Conservation (phyloP, 2,113 vertebrate species). For the Dolichotis patagonum region DNA sequence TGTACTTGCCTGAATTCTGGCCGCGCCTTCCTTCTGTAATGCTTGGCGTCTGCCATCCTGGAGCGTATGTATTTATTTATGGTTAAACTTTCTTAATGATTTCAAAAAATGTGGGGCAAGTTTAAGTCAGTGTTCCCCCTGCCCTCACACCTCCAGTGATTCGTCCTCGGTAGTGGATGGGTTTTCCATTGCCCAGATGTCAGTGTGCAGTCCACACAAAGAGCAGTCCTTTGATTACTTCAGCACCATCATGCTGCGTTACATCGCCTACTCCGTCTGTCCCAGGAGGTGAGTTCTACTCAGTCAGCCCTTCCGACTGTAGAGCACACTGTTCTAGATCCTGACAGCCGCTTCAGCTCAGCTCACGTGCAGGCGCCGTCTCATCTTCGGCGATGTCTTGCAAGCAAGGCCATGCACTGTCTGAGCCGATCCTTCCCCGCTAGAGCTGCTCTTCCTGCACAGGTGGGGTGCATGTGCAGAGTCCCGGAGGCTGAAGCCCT, state of each 20-base stretch:
- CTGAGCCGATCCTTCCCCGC: background rate
- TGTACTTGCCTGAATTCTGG: background rate
- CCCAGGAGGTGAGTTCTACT: background rate
- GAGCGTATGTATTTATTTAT: background rate
- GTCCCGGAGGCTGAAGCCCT: background rate
- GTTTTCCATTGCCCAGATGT: background rate
- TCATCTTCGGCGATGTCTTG: background rate
- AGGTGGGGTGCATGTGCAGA: rapidly evolving
- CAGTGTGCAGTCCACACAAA: rapidly evolving
- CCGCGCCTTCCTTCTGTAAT: background rate
- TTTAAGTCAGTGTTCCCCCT: background rate
- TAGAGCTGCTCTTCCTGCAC: background rate
- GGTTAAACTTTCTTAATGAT: background rate
- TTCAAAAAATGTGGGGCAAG: background rate
- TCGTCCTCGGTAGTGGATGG: no score
- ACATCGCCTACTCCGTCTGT: rapidly evolving
- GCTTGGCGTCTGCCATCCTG: background rate
- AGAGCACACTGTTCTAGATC: background rate
- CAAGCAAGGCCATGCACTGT: background rate
- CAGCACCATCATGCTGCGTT: rapidly evolving
- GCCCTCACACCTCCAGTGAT: background rate
- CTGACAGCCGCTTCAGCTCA: background rate
- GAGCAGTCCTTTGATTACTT: no score
- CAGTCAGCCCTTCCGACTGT: rapidly evolving
- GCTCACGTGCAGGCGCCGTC: background rate